Conservation (phyloP, 2,113 vertebrate species). For the Stictonetta naevosa region DNA sequence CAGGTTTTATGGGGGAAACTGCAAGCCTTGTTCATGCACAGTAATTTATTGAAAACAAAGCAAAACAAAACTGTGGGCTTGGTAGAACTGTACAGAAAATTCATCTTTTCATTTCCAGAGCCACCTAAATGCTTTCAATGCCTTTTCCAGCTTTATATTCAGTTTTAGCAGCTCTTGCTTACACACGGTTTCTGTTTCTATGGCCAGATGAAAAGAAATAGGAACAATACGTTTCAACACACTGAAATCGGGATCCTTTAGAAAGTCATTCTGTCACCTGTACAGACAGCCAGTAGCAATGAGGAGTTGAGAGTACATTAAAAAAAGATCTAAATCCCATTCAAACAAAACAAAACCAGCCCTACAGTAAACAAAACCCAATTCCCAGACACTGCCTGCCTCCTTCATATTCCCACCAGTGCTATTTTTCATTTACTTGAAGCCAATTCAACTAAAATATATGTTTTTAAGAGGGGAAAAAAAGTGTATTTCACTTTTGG, state of each 20-base stretch:
- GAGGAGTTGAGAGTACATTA: slow-evolving; percentile 31
- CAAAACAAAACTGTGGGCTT: background rate
- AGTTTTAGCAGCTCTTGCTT: slow-evolving; percentile 41
- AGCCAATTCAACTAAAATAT: slow-evolving; percentile 58
- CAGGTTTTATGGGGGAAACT: background rate
- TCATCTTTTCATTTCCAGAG: slow-evolving; percentile 4
- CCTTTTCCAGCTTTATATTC: slow-evolving; percentile 1
- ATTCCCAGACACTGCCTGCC: background rate
- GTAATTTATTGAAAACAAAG: background rate
- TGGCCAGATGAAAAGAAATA: slow-evolving; percentile 22
- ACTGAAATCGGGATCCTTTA: background rate
- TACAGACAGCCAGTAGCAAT: background rate
- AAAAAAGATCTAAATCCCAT: slow-evolving; percentile 46
- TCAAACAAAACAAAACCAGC: slow-evolving; percentile 47
- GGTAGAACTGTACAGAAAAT: background rate
- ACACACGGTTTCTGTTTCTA: slow-evolving; percentile 11
- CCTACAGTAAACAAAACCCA: slow-evolving; percentile 26
- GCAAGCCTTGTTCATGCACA: background rate
- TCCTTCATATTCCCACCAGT: slow-evolving; percentile 41
- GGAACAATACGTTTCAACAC: slow-evolving; percentile 19
- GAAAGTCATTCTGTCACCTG: slow-evolving; percentile 19
- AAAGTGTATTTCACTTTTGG: slow-evolving; percentile 41
- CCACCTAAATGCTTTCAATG: slow-evolving; percentile 16
- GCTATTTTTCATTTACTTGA: slow-evolving; percentile 59
- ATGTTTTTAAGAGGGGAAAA: slow-evolving; percentile 41